Base-by-base conservation (phyloP, 2,797 vertebrate species). In the Rousettus madagascariensis region DNA sequence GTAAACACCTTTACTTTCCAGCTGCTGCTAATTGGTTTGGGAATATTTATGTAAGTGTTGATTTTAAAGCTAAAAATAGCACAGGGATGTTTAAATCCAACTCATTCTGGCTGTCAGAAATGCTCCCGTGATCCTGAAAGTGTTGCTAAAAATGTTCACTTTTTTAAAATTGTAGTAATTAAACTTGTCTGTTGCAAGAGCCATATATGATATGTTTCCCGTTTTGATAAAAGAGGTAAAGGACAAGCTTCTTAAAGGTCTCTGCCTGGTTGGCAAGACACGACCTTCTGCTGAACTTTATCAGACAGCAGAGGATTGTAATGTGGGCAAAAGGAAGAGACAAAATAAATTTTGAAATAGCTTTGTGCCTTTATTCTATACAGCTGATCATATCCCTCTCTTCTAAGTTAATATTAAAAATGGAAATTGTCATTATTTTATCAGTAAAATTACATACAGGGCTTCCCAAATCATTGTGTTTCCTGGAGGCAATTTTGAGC, bases 31-130 rank as follows among this genome's bases (percentile, higher is more conserved):
- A 98, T 99, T 98, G 96, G 97, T 98, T 98, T 98, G 98, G 97
- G 98, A 98, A 96, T 99, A 98, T 99, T 99, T 98, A 97, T 98
- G 95, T 86, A 97, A 98, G 97, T 97, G 97, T 97, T 98, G 98
- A 98, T 97, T 98, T 99, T 98, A 98, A 98, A 98, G 97, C 98
- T 98, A 98, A 98, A 98, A 98, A 98, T 98, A 98, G 97, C 33
- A 0, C 6, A 11, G 0, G 85, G 92, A 96, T 96, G 98, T 98
- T 98, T 61, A 97, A 98, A 97, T 96, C 94, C 66, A 95, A 90
- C 69, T 96, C 93, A 85, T 97, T 97, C 96, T 97, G 95, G 68
- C 97, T 98, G 98, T 98, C 98, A 98, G 95, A 98, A 97, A 91
- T 96, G 97, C 90, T 98, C 97, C 97, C 3, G 0, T 96, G 96